Evolutionary conservation across 2,888 invertebrate genomes (phyloP).

Genomic region (Leptinotarsa haldemani): DNA sequence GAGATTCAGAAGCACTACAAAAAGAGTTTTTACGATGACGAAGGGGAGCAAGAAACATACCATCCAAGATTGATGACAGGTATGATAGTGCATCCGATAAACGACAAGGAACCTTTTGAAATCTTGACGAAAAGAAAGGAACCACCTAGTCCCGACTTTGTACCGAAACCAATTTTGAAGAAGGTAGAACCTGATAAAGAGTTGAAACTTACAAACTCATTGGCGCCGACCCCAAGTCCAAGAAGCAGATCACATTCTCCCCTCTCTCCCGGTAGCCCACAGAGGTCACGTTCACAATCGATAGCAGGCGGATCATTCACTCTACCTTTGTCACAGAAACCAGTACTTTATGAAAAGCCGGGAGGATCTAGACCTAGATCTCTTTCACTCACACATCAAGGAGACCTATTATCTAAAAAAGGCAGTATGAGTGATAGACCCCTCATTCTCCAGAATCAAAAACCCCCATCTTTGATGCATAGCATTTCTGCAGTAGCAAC

Average conservation of each 20-base stretch:
- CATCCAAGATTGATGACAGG: constrained; percentile 73
- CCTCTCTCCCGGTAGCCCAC: constrained; percentile 27
- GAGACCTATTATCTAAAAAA: constrained; percentile 34
- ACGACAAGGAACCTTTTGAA: constrained; percentile 67
- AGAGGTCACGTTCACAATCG: constrained; percentile 36
- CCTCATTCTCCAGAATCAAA: constrained; percentile 25
- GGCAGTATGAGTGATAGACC: constrained; percentile 30
- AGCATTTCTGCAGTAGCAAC: constrained; percentile 56
- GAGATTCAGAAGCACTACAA: constrained; percentile 29
- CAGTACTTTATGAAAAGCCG: constrained; percentile 23
- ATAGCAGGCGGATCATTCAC: constrained; percentile 36
- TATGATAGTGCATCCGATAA: constrained; percentile 60
- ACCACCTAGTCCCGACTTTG: constrained; percentile 76
- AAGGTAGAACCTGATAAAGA: constrained; percentile 56
- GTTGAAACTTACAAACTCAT: constrained; percentile 25
- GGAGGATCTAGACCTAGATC: constrained; percentile 47
- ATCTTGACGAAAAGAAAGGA: constrained; percentile 73
- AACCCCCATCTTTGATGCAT: constrained; percentile 42
- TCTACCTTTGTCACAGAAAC: constrained; percentile 23
- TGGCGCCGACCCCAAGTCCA: constrained; percentile 40
- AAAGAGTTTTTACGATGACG: constrained; percentile 47
- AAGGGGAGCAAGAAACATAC: constrained; percentile 75
- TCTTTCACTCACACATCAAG: constrained; percentile 50
- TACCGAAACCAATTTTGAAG: constrained; percentile 85
- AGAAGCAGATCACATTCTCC: constrained; percentile 45